phyloP scores from a whole-genome alignment of 2,888 invertebrate species.

The Laothoe populi region DNA sequence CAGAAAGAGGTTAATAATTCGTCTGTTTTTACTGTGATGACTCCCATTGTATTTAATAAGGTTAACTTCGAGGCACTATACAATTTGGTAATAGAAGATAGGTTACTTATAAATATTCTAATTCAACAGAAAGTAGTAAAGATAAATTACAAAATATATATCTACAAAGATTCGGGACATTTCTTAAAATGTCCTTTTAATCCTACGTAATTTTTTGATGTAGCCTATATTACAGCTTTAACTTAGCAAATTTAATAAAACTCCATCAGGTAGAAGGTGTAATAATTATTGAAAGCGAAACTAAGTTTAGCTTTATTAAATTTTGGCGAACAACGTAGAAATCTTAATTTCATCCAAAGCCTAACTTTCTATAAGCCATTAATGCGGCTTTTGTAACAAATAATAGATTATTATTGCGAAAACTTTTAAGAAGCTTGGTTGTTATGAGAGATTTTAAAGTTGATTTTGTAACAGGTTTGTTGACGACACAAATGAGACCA shows the following conservation, averaged over 20 bases:
- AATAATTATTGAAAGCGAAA: background rate
- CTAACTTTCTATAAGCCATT: conserved; percentile 5
- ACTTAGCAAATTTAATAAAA: background rate
- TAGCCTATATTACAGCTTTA: too few relatives aligned
- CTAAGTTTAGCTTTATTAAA: background rate
- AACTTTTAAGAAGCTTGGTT: background rate
- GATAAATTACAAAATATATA: too few relatives aligned
- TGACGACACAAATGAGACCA: background rate
- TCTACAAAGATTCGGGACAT: too few relatives aligned
- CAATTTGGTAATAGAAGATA: too few relatives aligned
- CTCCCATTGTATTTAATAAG: too few relatives aligned
- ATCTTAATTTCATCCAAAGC: background rate
- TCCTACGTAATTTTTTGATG: too few relatives aligned
- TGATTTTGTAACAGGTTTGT: background rate
- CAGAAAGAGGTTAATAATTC: too few relatives aligned
- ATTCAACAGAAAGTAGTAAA: too few relatives aligned
- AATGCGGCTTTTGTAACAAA: conserved; percentile 15
- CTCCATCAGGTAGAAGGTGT: background rate
- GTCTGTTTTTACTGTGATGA: too few relatives aligned
- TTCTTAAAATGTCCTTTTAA: too few relatives aligned
- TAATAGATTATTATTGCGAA: background rate
- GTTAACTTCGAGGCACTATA: too few relatives aligned
- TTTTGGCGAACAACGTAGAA: conserved; percentile 1
- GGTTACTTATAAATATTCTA: too few relatives aligned
- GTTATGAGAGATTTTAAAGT: background rate